A percentile compares a stretch with the other conserved stretches of the same genome.
These are phyloP conservation scores for Smittia sp. DNA, from an alignment of 2,888 invertebrate species.

Conservation along the genomic window DNA sequence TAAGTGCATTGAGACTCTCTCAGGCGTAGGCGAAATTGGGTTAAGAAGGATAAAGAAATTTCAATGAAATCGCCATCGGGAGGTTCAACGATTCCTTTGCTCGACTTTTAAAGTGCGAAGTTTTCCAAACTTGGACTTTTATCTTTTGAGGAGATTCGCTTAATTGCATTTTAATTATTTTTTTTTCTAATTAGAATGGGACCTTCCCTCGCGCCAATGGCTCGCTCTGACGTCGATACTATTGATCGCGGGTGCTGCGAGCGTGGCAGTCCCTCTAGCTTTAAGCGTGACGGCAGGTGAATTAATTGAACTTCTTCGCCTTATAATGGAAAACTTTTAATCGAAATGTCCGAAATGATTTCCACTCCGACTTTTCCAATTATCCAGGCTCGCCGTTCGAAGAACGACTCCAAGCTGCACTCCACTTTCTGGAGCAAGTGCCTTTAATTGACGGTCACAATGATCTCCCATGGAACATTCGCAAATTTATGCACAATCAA, in stretches of 20 bases:
- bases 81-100: background rate
- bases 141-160: background rate
- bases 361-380: background rate
- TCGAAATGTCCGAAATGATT: background rate
- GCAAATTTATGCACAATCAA: slow-evolving; percentile 85
- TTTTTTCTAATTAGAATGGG: slow-evolving; percentile 54
- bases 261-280: slow-evolving; percentile 76
- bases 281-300: slow-evolving; percentile 67
- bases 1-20: background rate
- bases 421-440: slow-evolving; percentile 70
- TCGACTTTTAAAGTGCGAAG: background rate
- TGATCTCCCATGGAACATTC: slow-evolving; percentile 87
- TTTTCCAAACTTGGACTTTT: no score
- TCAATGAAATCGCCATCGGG: background rate
- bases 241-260: slow-evolving; percentile 73
- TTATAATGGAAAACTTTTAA: background rate
- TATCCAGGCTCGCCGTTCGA: slow-evolving; percentile 66
- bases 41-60: background rate
- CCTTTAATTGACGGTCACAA: slow-evolving; percentile 85
- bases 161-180: slow-evolving; percentile 36
- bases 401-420: slow-evolving; percentile 71
- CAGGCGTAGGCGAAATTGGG: background rate
- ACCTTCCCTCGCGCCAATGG: slow-evolving; percentile 66
- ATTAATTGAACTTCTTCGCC: slow-evolving; percentile 44
- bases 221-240: slow-evolving; percentile 73